Base-by-base conservation (phyloP, 2,113 vertebrate species). In the Toxotes jaculatrix region DNA sequence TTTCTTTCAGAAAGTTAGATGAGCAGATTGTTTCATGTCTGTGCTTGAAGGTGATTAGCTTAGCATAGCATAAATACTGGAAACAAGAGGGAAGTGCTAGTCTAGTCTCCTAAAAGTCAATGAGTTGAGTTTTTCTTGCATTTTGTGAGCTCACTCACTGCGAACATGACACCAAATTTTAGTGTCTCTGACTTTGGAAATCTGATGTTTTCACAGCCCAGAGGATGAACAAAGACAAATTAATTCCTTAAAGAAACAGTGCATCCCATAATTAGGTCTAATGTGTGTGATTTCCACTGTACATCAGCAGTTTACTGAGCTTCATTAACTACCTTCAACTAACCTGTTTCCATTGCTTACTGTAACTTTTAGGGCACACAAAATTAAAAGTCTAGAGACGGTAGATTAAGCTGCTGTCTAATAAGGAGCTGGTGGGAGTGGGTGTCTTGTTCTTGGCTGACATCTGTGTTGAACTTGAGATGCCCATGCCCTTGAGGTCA, bases 401-500 rank as follows among this genome's bases (percentile, higher is more conserved):
- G 19, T 53, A 62, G 70, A 60, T n/a, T 13, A 38, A 83, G 47
- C 9, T 31, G 38, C 67, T 0, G 19, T 68, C 19, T 53, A 36
- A 61, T 31, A 64, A 53, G 34, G 43, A 79, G 55, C 77, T 68
- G 17, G 34, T 42, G 1, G 49, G 21, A 63, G 59, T 47, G n/a
- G 17, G 56, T 62, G 66, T 77, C 55, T 64, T 80, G 56, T 67
- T 82, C 27, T 64, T 5, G 1, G 71, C 60, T 80, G 69, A 79
- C 66, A 73, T 80, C 83, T 80, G 56, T 69, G 74, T 59, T 59
- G 77, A 79, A 84, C 63, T 69, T 60, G 16, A 64, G 65, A 66
- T 47, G 49, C 38, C 42, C 32, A 40, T 9, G 57, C 71, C 79
- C 64, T 1, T 72, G 81, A 79, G 82, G 80, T 86, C 80, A 85